Evolutionary conservation across 2,888 invertebrate genomes (phyloP).

Genomic region (Melitaea athalia): DNA sequence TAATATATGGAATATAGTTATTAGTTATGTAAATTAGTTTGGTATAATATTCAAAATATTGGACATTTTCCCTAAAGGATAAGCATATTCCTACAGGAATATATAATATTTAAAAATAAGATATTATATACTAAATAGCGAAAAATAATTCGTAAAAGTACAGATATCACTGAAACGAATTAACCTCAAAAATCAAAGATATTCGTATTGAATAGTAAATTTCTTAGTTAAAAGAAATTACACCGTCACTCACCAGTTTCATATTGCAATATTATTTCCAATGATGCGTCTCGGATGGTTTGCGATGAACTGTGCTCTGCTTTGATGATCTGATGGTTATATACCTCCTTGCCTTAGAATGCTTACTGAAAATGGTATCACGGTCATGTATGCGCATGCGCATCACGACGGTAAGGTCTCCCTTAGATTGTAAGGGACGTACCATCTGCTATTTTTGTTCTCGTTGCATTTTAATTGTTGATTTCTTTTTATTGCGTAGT

Average conservation of each 20-base stretch:
- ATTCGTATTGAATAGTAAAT: background rate
- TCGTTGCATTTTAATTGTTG: conserved; percentile 8
- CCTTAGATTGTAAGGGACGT: conserved; percentile 21
- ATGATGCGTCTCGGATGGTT: conserved; percentile 56
- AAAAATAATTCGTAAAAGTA: background rate
- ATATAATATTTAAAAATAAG: background rate
- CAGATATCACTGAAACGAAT: background rate
- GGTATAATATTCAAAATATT: too few species aligned
- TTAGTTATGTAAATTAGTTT: too few species aligned
- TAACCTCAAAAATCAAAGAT: background rate
- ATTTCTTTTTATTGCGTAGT: background rate
- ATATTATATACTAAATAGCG: background rate
- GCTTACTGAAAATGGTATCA: conserved; percentile 70
- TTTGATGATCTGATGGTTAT: conserved; percentile 58
- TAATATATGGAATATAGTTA: too few species aligned
- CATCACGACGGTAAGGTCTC: conserved; percentile 41
- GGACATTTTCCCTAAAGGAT: background rate
- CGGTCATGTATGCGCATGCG: conserved; percentile 49
- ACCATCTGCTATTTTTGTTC: conserved; percentile 9
- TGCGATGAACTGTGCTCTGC: conserved; percentile 67
- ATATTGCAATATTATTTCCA: conserved; percentile 51
- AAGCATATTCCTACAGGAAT: background rate
- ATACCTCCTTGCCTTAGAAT: conserved; percentile 62
- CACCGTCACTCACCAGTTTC: conserved; percentile 73
- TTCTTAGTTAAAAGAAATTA: background rate